These are phyloP conservation scores for Oxycera nigricornis DNA, from an alignment of 2,888 invertebrate genomes.

Conservation along the genomic window DNA sequence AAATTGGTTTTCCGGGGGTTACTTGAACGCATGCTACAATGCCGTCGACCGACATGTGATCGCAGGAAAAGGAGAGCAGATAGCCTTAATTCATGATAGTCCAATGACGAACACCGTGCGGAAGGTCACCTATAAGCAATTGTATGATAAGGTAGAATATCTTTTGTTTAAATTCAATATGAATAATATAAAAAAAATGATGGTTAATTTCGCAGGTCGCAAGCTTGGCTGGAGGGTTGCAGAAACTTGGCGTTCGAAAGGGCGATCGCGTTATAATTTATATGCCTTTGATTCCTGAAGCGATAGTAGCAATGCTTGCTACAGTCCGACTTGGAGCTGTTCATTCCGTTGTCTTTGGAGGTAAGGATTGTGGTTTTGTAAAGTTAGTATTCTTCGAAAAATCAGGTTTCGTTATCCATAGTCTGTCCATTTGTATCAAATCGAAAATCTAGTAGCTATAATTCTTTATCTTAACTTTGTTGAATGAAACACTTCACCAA, in stretches of 20 bases:
- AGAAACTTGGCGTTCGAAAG: conserved; percentile 76
- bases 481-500: no score
- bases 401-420: no score
- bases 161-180: neutral
- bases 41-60: conserved; percentile 89
- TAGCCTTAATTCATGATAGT: conserved; percentile 89
- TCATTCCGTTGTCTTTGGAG: conserved; percentile 96
- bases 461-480: no score
- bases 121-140: conserved; percentile 80
- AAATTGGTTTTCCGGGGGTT: conserved; percentile 88
- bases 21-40: conserved; percentile 92
- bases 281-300: conserved; percentile 94
- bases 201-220: conserved; percentile 55
- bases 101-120: conserved; percentile 81
- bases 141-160: conserved; percentile 74
- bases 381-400: no score
- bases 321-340: conserved; percentile 86
- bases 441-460: no score
- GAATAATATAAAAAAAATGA: neutral
- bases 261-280: conserved; percentile 91
- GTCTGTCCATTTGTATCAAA: no score
- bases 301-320: conserved; percentile 88
- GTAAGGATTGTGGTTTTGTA: conserved; percentile 63
- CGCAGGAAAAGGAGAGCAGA: conserved; percentile 77
- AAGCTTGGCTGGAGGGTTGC: conserved; percentile 79